Base-by-base conservation (phyloP, 1,140 invertebrate species). In the Ooceraea biroi region DNA sequence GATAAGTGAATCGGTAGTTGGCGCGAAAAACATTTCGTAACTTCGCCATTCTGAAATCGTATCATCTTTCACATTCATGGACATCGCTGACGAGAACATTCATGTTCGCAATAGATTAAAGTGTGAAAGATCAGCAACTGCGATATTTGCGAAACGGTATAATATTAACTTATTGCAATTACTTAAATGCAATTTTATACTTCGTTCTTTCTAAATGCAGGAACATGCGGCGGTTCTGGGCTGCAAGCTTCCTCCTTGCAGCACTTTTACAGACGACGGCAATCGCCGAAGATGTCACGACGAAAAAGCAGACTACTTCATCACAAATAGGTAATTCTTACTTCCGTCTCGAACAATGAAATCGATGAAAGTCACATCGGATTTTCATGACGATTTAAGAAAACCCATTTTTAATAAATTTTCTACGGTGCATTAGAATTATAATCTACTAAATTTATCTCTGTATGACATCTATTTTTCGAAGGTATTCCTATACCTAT, bases 221-320 rank as follows among this genome's bases (percentile, higher is more conserved):
- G 57, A 60, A 73, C 12, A 87, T 87, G 86, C 82, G 41, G 41
- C 1, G 10, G 19, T 2, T 25, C 17, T 61, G 80, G 66, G 57
- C 22, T 4, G 12, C 22, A 36, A 3, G 22, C 22, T 22, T 87
- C 30, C 19, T 87, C 0, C 58, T 66, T 2, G 57, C 46, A 1
- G 8, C 57, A 22, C 0, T 86, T 3, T 65, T 72, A 4, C 19
- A 71, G 46, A 12, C 44, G 27, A 10, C 36, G 4, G 19, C 14
- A 30, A 65, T 10, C 10, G 14, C 30, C 3, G 11, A 78, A 14
- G 36, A 76, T 50, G 41, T 8, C 27, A 74, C 55, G 8, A 8
- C 17, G 3, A 63, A 30, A 7, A 36, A 71, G 55, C 27, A 50
- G n/a, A 36, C 17, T 48, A 57, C 14, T 22, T n/a, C 55, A 11